These are phyloP conservation scores for Lydus trimaculatus DNA, from an alignment of 2,888 invertebrate species.

Conservation along the genomic window DNA sequence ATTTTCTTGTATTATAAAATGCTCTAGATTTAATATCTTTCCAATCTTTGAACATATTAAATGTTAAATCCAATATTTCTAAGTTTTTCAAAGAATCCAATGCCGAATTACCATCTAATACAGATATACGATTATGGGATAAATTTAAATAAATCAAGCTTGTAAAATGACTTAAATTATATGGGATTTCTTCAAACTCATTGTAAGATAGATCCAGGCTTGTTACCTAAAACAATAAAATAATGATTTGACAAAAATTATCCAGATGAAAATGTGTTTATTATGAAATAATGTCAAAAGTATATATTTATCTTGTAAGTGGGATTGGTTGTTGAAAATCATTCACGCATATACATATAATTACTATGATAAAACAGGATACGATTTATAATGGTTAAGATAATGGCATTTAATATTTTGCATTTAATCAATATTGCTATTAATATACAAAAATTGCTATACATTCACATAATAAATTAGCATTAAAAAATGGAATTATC, in stretches of 20 bases:
- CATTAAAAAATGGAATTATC: too few relatives aligned
- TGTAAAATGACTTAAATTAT: conserved; percentile 61
- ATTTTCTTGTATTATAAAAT: conserved; percentile 61
- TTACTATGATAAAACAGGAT: conserved; percentile 19
- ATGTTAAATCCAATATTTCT: conserved; percentile 68
- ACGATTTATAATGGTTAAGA: conserved; percentile 16
- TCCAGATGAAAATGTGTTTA: not conserved
- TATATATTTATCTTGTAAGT: conserved; percentile 16
- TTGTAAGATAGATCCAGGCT: conserved; percentile 72
- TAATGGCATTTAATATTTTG: not conserved
- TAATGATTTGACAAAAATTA: not conserved
- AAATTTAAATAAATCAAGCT: conserved; percentile 65
- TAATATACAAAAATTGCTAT: conserved; percentile 4
- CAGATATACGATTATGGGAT: conserved; percentile 55
- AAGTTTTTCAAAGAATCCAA: conserved; percentile 62
- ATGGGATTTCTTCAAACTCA: conserved; percentile 66
- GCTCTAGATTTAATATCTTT: conserved; percentile 64
- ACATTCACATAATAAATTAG: conserved; percentile 5
- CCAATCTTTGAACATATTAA: conserved; percentile 70
- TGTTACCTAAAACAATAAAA: conserved; percentile 64
- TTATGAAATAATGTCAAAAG: conserved; percentile 18
- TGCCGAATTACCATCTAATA: conserved; percentile 37
- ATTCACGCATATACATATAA: conserved; percentile 25
- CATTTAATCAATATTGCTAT: conserved; percentile 14
- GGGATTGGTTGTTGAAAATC: conserved; percentile 18